Evolutionary conservation across 2,113 vertebrate genomes (phyloP), one percentile per base, ranked within the genome.

Genomic region (Papio anubis): DNA sequence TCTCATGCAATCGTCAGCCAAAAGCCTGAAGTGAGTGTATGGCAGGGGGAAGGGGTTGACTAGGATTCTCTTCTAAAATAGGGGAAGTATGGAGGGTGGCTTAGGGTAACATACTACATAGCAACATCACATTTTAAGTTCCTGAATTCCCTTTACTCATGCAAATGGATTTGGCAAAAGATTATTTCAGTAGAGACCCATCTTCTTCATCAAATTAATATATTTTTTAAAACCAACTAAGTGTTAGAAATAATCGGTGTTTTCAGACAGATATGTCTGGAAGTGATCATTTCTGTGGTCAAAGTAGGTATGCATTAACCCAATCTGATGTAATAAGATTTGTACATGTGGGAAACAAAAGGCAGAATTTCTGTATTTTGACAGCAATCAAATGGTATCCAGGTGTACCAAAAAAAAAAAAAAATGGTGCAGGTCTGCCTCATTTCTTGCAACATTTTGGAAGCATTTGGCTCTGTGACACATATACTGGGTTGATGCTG

Each of bases 121-220:
- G n/a, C n/a, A 43, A 3, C 3, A 23, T 84, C 82, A 48, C 8
- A 40, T 23, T 45, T 8, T 27, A 59, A 32, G 38, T 61, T 70
- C 93, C 64, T 79, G 30, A 84, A 38, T 88, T 61, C 7, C 50
- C 17, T 76, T 93, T 75, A 40, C 50, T 45, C 12, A 0, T 45
- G 43, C 10, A 66, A 59, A 45, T 86, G 57, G 2, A 48, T 78
- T 85, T 92, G 50, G 45, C n/a, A 81, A 76, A 70, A 50, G 25
- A n/a, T 50, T 23, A 83, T 90, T 84, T 90, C 35, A 83, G 13
- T 64, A 59, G 30, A 85, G 38, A 84, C 8, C 87, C 16, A 38
- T 76, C 43, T 80, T 93, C 17, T 84, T 93, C 21, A 81, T 88
- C 43, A 96, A 70, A 61, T 30, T 73, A n/a, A 38, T 20, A 13